Conservation (phyloP, 2,888 invertebrate species). For the Sarcophaga variegata region DNA sequence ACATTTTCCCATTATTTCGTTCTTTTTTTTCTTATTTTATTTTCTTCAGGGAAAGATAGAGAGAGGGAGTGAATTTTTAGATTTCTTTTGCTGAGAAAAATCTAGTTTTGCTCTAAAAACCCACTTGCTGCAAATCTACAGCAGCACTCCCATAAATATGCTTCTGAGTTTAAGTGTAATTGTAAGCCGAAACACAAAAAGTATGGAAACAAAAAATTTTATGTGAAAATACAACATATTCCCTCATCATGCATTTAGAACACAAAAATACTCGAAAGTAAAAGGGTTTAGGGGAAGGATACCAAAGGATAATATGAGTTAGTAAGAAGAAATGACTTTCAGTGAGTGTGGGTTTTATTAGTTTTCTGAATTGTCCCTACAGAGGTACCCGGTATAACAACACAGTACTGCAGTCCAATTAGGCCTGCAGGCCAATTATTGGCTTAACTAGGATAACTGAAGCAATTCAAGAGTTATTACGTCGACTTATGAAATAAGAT, state of each 20-base stretch:
- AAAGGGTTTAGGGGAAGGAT: neutral
- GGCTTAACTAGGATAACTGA: too few relatives aligned
- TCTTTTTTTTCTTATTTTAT: neutral
- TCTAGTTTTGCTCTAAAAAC: neutral
- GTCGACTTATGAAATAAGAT: too few relatives aligned
- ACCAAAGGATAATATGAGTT: neutral
- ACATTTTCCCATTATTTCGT: slow-evolving; percentile 40
- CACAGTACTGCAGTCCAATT: too few relatives aligned
- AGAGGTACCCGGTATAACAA: too few relatives aligned
- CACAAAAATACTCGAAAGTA: neutral
- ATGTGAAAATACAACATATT: slow-evolving; percentile 18
- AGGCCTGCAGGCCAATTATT: too few relatives aligned
- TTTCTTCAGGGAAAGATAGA: neutral
- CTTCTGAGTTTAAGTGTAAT: slow-evolving; percentile 47
- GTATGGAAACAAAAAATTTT: slow-evolving; percentile 1
- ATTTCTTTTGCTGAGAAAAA: neutral
- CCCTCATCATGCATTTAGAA: slow-evolving; percentile 13
- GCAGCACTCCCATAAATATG: slow-evolving; percentile 35
- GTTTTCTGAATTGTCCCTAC: too few relatives aligned
- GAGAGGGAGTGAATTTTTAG: neutral
- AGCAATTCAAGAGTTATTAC: too few relatives aligned
- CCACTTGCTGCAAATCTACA: slow-evolving; percentile 16
- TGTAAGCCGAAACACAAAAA: neutral
- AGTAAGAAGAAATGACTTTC: too few relatives aligned
- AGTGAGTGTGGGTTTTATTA: too few relatives aligned